Percentiles rank a stretch among this genome's conserved stretches.
These are phyloP conservation scores for Venturia canescens DNA, from an alignment of 1,140 invertebrate genomes.

Conservation along the genomic window DNA sequence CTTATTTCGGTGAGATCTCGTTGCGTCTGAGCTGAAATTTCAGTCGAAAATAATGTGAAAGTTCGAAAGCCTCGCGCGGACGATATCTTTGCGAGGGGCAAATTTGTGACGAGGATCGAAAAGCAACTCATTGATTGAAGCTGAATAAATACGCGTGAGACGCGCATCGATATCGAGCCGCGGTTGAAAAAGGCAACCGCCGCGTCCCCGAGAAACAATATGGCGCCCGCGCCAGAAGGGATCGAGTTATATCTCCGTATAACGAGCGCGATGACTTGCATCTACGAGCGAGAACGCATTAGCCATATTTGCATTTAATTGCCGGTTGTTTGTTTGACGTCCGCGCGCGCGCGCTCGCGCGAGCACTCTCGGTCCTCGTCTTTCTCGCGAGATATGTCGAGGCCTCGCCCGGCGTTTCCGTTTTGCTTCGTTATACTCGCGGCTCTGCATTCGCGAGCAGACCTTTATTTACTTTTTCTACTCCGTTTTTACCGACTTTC, in stretches of 20 bases:
- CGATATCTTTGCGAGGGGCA: background rate
- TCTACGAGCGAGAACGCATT: slow-evolving; percentile 72
- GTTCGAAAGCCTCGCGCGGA: background rate
- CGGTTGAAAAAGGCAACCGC: slow-evolving; percentile 62
- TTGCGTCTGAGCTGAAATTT: background rate
- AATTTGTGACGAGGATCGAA: background rate
- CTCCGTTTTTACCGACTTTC: slow-evolving; percentile 18
- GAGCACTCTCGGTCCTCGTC: slow-evolving; percentile 46
- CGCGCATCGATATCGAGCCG: slow-evolving; percentile 63
- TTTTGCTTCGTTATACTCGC: slow-evolving; percentile 48
- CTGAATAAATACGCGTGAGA: background rate
- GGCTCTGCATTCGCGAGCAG: slow-evolving; percentile 51
- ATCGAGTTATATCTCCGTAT: slow-evolving; percentile 65
- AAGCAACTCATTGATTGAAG: slow-evolving; percentile 48
- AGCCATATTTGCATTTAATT: slow-evolving; percentile 76
- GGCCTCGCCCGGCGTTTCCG: slow-evolving; percentile 57
- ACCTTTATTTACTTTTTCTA: slow-evolving; percentile 29
- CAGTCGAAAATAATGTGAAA: background rate
- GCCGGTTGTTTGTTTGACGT: slow-evolving; percentile 76
- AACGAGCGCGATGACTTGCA: slow-evolving; percentile 74
- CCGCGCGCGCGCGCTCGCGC: slow-evolving; percentile 66
- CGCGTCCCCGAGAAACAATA: slow-evolving; percentile 58
- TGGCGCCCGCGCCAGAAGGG: background rate
- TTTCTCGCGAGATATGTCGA: slow-evolving; percentile 49
- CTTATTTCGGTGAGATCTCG: no score